Conservation (phyloP, 2,797 vertebrate species). For the Lates japonicus region DNA sequence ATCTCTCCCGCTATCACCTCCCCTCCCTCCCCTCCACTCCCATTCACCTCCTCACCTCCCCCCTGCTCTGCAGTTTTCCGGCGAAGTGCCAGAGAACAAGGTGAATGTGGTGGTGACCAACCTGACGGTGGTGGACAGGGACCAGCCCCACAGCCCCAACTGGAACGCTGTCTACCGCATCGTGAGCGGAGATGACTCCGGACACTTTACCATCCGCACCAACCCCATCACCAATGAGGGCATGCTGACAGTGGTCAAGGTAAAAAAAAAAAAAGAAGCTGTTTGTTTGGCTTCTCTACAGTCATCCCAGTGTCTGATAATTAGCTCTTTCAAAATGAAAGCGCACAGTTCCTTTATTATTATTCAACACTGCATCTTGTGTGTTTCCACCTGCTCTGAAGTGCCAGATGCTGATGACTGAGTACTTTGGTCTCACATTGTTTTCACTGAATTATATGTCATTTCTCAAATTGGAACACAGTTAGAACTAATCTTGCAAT, state of each 20-base stretch:
- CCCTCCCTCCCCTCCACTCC: background rate
- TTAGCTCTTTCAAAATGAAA: background rate
- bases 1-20: background rate
- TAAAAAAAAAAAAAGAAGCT: constrained; percentile 69
- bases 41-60: background rate
- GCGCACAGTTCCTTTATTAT: constrained; percentile 8
- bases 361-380: constrained; percentile 30
- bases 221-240: constrained; percentile 96
- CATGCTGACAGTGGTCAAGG: constrained; percentile 96
- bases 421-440: constrained; percentile 50
- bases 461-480: constrained; percentile 57
- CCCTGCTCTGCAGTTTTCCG: constrained; percentile 88
- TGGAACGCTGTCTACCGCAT: constrained; percentile 97
- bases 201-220: constrained; percentile 94
- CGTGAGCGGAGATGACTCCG: constrained; percentile 93
- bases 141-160: constrained; percentile 97
- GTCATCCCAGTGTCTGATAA: background rate
- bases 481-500: constrained; percentile 48
- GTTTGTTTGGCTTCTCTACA: background rate
- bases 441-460: constrained; percentile 54
- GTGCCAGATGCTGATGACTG: constrained; percentile 61
- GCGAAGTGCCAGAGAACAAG: constrained; percentile 95
- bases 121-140: constrained; percentile 94
- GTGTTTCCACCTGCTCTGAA: constrained; percentile 54
- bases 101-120: constrained; percentile 95